Conservation (phyloP, 2,888 invertebrate species). For the Amphipoea lucens region DNA sequence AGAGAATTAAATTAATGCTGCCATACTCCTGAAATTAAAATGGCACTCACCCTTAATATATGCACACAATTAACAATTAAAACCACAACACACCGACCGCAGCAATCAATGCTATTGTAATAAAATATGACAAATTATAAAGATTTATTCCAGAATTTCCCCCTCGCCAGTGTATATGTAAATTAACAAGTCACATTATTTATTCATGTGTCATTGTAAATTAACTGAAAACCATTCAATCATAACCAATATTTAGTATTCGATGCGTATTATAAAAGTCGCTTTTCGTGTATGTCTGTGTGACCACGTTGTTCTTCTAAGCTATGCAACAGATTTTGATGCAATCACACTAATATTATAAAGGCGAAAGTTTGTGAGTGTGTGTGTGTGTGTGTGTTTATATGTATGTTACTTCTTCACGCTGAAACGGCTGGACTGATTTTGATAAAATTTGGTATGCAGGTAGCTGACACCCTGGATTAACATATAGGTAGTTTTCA, state of each 20-base stretch:
- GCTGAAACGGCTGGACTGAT: no score
- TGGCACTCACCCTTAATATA: not conserved
- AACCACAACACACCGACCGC: not conserved
- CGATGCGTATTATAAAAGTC: no score
- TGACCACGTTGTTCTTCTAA: no score
- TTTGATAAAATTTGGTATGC: no score
- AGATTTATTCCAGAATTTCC: not conserved
- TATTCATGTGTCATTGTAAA: conserved; percentile 33
- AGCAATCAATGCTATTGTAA: conserved; percentile 27
- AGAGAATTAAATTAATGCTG: not conserved
- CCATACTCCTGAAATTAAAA: not conserved
- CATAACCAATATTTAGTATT: not conserved
- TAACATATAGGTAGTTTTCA: no score
- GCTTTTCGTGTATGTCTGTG: no score
- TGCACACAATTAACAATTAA: conserved; percentile 17
- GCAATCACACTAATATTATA: no score
- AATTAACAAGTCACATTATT: conserved; percentile 34
- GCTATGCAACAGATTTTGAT: no score
- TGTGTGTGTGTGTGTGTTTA: no score
- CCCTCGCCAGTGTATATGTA: not conserved
- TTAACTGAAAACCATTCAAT: conserved; percentile 43
- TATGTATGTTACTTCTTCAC: no score
- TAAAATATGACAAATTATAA: conserved; percentile 28
- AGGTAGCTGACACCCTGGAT: no score
- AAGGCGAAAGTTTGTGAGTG: no score